phyloP scores from a whole-genome alignment of 2,797 vertebrate genomes.

The Chaetophractus vellerosus region DNA sequence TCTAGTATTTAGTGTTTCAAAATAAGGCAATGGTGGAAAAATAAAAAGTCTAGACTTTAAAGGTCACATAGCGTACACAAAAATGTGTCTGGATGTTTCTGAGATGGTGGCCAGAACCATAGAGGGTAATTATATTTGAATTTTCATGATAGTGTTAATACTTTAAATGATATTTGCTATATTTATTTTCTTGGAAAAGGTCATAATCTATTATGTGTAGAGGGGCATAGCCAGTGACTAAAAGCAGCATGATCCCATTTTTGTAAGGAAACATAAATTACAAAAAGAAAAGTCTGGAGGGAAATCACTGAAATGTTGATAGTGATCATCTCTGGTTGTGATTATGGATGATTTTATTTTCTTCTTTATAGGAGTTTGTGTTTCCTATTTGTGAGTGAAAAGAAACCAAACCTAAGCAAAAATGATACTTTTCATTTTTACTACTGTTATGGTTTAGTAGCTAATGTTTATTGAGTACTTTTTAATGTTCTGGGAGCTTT shows the following conservation, averaged over 20 bases:
- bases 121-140: constrained; percentile 14
- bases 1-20: constrained; percentile 40
- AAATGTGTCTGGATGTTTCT: constrained; percentile 17
- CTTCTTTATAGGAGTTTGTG: background rate
- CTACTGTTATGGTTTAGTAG: background rate
- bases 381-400: constrained; percentile 49
- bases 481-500: background rate
- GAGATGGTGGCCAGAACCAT: background rate
- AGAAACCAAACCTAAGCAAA: background rate
- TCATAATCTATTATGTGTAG: background rate
- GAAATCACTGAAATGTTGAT: constrained; percentile 7
- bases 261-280: constrained; percentile 28
- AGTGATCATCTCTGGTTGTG: background rate
- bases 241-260: constrained; percentile 18
- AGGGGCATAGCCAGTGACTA: background rate
- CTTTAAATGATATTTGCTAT: constrained; percentile 24
- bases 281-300: background rate
- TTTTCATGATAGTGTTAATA: constrained; percentile 45
- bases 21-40: constrained; percentile 35
- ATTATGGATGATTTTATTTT: constrained; percentile 12
- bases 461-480: background rate
- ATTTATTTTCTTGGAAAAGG: constrained; percentile 46
- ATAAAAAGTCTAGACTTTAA: background rate
- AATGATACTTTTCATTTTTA: background rate
- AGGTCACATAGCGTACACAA: background rate